phyloP scores from a whole-genome alignment of 1,140 invertebrate genomes.

The Chrysopa pallens region DNA sequence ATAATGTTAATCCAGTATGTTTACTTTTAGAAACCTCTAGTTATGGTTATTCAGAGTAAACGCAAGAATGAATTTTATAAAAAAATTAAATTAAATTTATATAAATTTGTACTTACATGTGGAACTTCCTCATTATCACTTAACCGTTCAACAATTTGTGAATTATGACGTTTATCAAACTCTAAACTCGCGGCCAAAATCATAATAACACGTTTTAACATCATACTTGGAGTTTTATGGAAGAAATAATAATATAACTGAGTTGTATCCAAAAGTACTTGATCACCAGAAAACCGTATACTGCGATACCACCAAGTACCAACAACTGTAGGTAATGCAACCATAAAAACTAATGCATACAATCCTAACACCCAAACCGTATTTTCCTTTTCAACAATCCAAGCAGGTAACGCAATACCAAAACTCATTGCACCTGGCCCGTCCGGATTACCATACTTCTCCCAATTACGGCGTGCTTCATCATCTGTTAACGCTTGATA shows the following conservation, averaged over 20 bases:
- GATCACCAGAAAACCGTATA: constrained; percentile 89
- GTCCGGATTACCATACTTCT: constrained; percentile 98
- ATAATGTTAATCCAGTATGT: too few species aligned
- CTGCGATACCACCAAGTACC: constrained; percentile 99
- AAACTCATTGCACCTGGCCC: constrained; percentile 97
- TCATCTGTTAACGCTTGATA: constrained; percentile 86
- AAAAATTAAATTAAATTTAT: constrained; percentile 3
- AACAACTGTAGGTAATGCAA: constrained; percentile 81
- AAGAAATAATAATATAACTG: constrained; percentile 93
- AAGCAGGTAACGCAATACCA: constrained; percentile 97
- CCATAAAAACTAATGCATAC: constrained; percentile 95
- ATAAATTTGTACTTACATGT: constrained; percentile 56
- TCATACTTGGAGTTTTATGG: constrained; percentile 88
- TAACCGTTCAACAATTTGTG: constrained; percentile 81
- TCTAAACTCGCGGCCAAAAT: constrained; percentile 90
- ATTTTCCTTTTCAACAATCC: constrained; percentile 99
- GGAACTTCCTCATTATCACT: constrained; percentile 93
- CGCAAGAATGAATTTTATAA: constrained; percentile 1
- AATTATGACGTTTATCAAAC: constrained; percentile 87
- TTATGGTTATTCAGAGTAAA: too few species aligned
- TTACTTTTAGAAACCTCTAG: neutral
- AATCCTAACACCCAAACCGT: constrained; percentile 92
- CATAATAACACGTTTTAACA: constrained; percentile 88
- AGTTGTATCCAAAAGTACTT: constrained; percentile 88
- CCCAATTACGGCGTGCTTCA: constrained; percentile 92